phyloP scores from a whole-genome alignment of 2,888 invertebrate species.

The Lymantria dispar region DNA sequence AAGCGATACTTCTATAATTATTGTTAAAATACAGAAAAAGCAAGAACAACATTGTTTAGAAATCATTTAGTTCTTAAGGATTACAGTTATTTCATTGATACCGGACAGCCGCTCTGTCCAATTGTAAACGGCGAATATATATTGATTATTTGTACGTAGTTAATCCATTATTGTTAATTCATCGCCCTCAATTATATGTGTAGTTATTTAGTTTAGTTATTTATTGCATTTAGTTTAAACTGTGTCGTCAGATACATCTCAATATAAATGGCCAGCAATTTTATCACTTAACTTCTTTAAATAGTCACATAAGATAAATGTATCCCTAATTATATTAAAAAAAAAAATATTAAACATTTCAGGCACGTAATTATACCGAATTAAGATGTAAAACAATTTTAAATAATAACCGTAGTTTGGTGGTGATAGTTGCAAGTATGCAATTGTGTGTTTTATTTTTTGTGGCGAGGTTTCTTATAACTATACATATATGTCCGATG shows the following conservation, averaged over 20 bases:
- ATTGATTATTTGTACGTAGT: background rate
- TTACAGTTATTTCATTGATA: slow-evolving; percentile 4
- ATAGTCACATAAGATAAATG: slow-evolving; percentile 47
- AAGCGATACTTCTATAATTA: background rate
- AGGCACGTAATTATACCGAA: slow-evolving; percentile 45
- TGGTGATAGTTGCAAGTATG: slow-evolving; percentile 21
- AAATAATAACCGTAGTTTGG: slow-evolving; percentile 21
- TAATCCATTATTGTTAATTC: slow-evolving; percentile 10
- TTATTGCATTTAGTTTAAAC: slow-evolving; percentile 17
- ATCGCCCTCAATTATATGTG: slow-evolving; percentile 12
- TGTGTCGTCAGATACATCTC: slow-evolving; percentile 44
- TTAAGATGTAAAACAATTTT: slow-evolving; percentile 35
- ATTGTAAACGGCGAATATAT: slow-evolving; percentile 7
- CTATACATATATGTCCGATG: too few relatives aligned
- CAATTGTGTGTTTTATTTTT: slow-evolving; percentile 9
- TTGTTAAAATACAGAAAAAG: background rate
- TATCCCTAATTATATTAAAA: slow-evolving; percentile 38
- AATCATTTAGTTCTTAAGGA: background rate
- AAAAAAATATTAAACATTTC: slow-evolving; percentile 35
- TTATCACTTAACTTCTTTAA: slow-evolving; percentile 42
- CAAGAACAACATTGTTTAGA: background rate
- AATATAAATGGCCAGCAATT: slow-evolving; percentile 58
- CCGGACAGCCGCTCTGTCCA: slow-evolving; percentile 8
- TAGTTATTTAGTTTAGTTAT: slow-evolving; percentile 17
- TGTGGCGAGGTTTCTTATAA: slow-evolving; percentile 4